Evolutionary conservation across 1,140 invertebrate species (phyloP).

Genomic region (Myzus persicae): DNA sequence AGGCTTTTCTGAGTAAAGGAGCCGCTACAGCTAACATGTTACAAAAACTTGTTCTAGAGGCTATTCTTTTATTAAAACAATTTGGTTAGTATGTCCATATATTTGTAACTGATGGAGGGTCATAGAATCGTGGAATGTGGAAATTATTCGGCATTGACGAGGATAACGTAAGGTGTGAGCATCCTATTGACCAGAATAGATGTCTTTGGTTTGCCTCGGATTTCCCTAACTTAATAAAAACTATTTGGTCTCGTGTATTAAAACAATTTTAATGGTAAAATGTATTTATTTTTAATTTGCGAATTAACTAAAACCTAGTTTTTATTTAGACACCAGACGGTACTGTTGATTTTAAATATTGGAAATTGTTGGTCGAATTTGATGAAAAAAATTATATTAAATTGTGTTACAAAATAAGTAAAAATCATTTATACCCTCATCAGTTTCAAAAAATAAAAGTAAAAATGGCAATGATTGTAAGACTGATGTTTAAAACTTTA

Average conservation of each 20-base stretch:
- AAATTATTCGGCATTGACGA: neutral
- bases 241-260: neutral
- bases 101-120: slow-evolving; percentile 22
- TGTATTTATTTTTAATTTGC: neutral
- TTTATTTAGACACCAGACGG: slow-evolving; percentile 1
- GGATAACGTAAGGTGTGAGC: neutral
- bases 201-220: neutral
- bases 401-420: neutral
- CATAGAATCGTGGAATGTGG: slow-evolving; percentile 38
- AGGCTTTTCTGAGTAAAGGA: slow-evolving; percentile 13
- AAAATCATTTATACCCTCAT: neutral
- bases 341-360: neutral
- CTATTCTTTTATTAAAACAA: slow-evolving; percentile 15
- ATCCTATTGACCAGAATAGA: slow-evolving; percentile 24
- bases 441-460: neutral
- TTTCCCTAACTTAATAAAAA: neutral
- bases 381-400: slow-evolving; percentile 20
- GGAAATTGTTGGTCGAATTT: neutral
- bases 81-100: neutral
- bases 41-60: slow-evolving; percentile 11
- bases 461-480: slow-evolving; percentile 13
- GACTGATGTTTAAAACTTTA: neutral
- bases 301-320: neutral
- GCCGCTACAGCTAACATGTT: neutral
- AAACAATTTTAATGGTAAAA: neutral